Percentiles rank a stretch among this genome's conserved stretches.
Conservation (phyloP, 2,113 vertebrate species). For the Loxodonta africana region DNA sequence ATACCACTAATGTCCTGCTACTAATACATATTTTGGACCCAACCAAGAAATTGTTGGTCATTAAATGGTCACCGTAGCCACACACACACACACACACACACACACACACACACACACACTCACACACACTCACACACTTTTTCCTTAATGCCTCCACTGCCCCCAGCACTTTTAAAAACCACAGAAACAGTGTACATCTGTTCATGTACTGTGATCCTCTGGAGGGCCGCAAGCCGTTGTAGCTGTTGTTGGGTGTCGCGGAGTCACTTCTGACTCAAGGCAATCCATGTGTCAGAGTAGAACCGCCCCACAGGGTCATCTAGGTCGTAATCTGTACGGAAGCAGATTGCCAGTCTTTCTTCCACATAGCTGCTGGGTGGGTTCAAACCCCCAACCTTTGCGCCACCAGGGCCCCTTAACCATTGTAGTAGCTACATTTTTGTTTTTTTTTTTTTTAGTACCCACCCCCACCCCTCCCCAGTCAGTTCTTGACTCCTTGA, state of each 20-base stretch:
- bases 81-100: too few relatives aligned
- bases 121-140: not conserved
- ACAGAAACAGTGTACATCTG: not conserved
- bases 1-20: not conserved
- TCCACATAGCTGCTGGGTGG: not conserved
- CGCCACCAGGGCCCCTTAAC: too few relatives aligned
- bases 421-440: not conserved
- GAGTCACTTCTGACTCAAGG: not conserved
- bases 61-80: not conserved
- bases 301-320: too few relatives aligned
- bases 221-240: not conserved
- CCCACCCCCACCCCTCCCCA: too few relatives aligned
- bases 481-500: not conserved
- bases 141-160: not conserved
- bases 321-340: too few relatives aligned
- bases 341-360: too few relatives aligned
- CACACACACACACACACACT: too few relatives aligned
- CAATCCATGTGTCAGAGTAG: too few relatives aligned
- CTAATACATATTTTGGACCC: not conserved
- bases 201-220: not conserved
- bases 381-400: not conserved
- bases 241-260: not conserved
- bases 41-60: not conserved
- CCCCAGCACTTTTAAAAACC: not conserved
- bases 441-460: not conserved